phyloP scores from a whole-genome alignment of 2,888 invertebrate genomes.

The Lottia gigantea region DNA sequence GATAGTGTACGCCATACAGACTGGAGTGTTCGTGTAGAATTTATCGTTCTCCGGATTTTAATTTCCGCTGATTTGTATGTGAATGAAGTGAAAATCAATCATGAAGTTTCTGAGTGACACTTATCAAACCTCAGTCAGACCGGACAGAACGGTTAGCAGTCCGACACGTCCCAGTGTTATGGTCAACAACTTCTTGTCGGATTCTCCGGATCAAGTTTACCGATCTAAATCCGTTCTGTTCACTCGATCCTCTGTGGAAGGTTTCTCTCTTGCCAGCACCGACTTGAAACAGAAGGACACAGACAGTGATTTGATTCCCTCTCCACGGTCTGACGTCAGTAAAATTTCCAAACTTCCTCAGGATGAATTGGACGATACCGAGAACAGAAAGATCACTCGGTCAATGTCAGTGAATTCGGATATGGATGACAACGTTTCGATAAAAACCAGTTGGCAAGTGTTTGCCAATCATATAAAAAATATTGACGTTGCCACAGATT shows the following conservation, averaged over 20 bases:
- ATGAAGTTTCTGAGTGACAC: neutral
- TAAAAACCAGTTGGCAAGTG: slow-evolving; percentile 33
- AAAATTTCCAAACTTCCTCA: neutral
- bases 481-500: slow-evolving; percentile 41
- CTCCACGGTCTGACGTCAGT: neutral
- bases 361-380: neutral
- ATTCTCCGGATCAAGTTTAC: neutral
- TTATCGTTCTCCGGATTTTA: neutral
- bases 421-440: neutral
- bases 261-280: neutral
- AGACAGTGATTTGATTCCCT: neutral
- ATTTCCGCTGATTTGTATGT: too few relatives aligned
- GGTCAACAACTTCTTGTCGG: neutral
- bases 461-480: slow-evolving; percentile 46
- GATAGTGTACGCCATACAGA: too few relatives aligned
- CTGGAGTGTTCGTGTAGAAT: neutral
- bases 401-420: neutral
- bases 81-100: neutral
- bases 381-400: neutral
- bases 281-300: neutral
- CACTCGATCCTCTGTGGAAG: neutral
- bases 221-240: neutral
- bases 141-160: neutral
- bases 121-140: neutral
- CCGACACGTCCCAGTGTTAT: neutral